phyloP scores from a whole-genome alignment of 2,888 invertebrate species.

The Drosophila flavopinicola region DNA sequence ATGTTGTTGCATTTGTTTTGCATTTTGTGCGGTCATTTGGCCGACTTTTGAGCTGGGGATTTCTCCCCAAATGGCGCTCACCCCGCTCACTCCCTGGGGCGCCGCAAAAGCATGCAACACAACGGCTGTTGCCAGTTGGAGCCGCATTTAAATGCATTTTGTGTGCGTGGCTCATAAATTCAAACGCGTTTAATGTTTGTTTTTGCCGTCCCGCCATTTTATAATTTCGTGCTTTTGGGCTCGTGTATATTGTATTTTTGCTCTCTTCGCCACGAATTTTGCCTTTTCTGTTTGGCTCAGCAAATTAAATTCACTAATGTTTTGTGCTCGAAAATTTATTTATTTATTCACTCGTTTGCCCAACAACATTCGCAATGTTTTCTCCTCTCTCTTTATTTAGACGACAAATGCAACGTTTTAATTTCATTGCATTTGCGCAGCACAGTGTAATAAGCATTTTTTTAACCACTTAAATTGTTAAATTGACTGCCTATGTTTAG shows the following conservation, averaged over 20 bases:
- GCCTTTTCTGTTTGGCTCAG: constrained; percentile 58
- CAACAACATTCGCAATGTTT: constrained; percentile 20
- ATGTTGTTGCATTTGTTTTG: constrained; percentile 59
- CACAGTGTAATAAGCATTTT: constrained; percentile 56
- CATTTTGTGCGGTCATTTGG: constrained; percentile 76
- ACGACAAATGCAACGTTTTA: constrained; percentile 66
- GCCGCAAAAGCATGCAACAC: constrained; percentile 44
- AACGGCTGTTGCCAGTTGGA: constrained; percentile 43
- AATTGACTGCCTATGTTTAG: constrained; percentile 46
- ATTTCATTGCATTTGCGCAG: constrained; percentile 65
- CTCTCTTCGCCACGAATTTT: constrained; percentile 29
- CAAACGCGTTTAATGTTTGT: constrained; percentile 73
- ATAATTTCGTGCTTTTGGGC: constrained; percentile 44
- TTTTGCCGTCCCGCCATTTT: constrained; percentile 59
- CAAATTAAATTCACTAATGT: constrained; percentile 71
- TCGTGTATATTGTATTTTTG: constrained; percentile 54
- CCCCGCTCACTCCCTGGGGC: constrained; percentile 21
- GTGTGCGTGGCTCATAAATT: constrained; percentile 74
- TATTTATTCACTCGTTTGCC: constrained; percentile 61
- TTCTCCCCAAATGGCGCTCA: constrained; percentile 12
- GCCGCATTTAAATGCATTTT: constrained; percentile 77
- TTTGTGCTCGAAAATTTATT: constrained; percentile 47
- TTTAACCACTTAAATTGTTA: constrained; percentile 38
- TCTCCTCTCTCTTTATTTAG: constrained; percentile 14
- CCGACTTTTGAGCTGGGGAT: constrained; percentile 39